Evolutionary conservation across 2,113 vertebrate species (phyloP).

Genomic region (Athene cunicularia): DNA sequence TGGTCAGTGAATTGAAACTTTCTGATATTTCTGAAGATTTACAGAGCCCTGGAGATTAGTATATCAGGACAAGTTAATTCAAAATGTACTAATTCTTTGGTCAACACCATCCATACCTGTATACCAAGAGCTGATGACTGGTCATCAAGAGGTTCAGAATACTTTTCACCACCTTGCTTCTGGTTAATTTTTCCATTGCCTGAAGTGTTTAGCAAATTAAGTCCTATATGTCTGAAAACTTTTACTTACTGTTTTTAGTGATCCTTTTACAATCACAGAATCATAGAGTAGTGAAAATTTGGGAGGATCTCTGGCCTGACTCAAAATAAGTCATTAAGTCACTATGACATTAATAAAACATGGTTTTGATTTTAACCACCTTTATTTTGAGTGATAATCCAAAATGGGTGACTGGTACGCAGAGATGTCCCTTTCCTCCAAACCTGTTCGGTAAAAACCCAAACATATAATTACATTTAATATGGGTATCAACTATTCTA

Average conservation of each 20-base stretch:
- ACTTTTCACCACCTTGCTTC: background rate
- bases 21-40: background rate
- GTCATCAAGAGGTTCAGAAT: background rate
- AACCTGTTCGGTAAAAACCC: background rate
- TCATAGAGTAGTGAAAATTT: background rate
- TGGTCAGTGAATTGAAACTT: background rate
- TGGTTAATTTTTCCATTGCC: background rate
- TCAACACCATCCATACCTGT: background rate
- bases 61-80: background rate
- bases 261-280: background rate
- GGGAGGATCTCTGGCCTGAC: background rate
- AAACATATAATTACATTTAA: background rate
- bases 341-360: background rate
- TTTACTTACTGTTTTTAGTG: background rate
- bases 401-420: background rate
- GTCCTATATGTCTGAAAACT: background rate
- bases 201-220: background rate
- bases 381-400: background rate
- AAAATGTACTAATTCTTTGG: background rate
- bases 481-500: background rate
- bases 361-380: background rate
- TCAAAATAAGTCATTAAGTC: background rate
- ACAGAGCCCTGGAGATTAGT: background rate
- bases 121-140: background rate
- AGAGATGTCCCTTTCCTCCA: background rate